Conservation (phyloP, 2,113 vertebrate genomes). For the Mola mola region DNA sequence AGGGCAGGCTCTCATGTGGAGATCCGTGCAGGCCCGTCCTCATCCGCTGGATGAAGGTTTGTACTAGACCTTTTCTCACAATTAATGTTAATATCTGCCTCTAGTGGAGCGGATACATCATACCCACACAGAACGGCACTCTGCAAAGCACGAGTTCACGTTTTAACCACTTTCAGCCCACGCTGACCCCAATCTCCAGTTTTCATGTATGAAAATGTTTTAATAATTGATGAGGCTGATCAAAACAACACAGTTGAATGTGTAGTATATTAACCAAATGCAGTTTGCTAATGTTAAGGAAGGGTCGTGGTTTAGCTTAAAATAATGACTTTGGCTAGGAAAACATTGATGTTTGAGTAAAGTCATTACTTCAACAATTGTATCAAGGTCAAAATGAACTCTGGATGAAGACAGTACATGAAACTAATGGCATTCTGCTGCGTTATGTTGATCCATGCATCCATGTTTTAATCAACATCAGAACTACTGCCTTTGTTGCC, state of each 20-base stretch:
- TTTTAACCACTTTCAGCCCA: background rate
- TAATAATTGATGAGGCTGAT: too few relatives aligned
- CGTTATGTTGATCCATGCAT: too few relatives aligned
- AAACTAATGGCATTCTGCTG: too few relatives aligned
- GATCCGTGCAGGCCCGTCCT: background rate
- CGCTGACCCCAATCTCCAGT: background rate
- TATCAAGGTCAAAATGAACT: too few relatives aligned
- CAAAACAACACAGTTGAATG: background rate
- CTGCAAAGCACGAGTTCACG: slow-evolving; percentile 1
- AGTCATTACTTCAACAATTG: too few relatives aligned
- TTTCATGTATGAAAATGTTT: background rate
- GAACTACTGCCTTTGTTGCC: too few relatives aligned
- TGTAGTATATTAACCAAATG: too few relatives aligned
- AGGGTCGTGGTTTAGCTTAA: background rate
- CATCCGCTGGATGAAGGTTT: slow-evolving; percentile 5
- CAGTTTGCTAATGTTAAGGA: background rate
- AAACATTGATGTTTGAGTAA: too few relatives aligned
- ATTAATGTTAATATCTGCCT: slow-evolving; percentile 36
- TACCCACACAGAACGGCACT: slow-evolving; percentile 1
- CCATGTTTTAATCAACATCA: too few relatives aligned
- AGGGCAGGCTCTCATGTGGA: slow-evolving; percentile 31
- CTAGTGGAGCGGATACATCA: slow-evolving; percentile 8
- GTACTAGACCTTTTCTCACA: slow-evolving; percentile 46
- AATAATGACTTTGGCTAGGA: background rate
- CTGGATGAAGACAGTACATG: too few relatives aligned